These are phyloP conservation scores for Rhabdophis nuchalis DNA, from an alignment of 2,797 vertebrate species.

Conservation along the genomic window DNA sequence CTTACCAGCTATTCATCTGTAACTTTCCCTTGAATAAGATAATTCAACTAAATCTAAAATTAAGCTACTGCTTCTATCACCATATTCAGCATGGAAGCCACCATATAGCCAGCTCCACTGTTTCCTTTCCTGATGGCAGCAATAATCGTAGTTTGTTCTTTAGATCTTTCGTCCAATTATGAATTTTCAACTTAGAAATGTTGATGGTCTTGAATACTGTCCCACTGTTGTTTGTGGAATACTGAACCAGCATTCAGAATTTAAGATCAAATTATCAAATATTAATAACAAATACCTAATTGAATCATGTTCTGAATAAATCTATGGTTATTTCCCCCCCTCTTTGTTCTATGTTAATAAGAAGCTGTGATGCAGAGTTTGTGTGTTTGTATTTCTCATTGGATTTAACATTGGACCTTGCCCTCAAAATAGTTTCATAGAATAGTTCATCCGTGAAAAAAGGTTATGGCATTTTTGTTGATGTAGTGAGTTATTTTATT, in stretches of 20 bases:
- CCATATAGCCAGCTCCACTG: not conserved
- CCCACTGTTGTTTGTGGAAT: not conserved
- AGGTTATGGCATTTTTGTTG: conserved; percentile 48
- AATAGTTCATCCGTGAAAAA: conserved; percentile 46
- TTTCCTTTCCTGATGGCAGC: not conserved
- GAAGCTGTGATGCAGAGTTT: not conserved
- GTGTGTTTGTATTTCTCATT: not conserved
- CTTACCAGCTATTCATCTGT: not conserved
- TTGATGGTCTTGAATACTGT: not conserved
- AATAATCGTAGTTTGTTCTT: not conserved
- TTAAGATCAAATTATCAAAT: not conserved
- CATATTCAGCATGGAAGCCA: not conserved
- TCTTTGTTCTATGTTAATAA: not conserved
- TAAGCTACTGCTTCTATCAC: not conserved
- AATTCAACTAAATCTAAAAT: not conserved
- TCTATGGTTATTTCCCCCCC: not conserved
- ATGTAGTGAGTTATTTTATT: conserved; percentile 50
- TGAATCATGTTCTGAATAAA: not conserved
- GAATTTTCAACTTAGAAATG: not conserved
- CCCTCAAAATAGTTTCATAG: conserved; percentile 39
- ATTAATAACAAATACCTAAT: conserved; percentile 14
- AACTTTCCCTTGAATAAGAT: not conserved
- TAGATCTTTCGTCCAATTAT: not conserved
- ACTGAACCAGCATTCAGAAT: not conserved
- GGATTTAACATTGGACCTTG: conserved; percentile 44